Evolutionary conservation across 2,888 invertebrate species (phyloP), one percentile per base, ranked within the genome.

Genomic region (Lasioglossum pauxillum): DNA sequence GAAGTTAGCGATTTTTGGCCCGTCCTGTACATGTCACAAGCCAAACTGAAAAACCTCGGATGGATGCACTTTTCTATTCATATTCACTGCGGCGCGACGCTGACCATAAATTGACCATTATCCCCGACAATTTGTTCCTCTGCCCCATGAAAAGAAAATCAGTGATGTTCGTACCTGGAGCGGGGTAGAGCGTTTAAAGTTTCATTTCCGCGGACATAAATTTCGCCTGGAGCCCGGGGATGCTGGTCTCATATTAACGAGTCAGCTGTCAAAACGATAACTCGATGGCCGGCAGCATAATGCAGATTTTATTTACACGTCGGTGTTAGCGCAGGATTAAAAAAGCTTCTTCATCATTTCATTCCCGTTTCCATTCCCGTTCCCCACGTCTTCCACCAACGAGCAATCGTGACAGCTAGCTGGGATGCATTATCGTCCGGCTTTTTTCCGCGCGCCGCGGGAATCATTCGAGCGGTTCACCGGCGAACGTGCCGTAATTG

Each of bases 401-500:
- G 60, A 16, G 27, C 57, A 57, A 57, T n/a, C 57, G 46, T 49
- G 74, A 69, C 80, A 49, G 67, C 5, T 14, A 16, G 27, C 16
- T 7, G n/a, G 67, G 57, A 60, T 23, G 74, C 76, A 57, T 80
- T 76, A 69, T 77, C 76, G 60, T 78, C 72, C 76, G 80, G 72
- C 78, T 83, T 75, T 85, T 81, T 87, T 74, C 69, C 82, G 69
- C 57, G 64, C 38, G 53, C 78, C 84, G 60, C 38, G 75, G 49
- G 80, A 89, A 84, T 83, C 87, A 74, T 86, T 84, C 79, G 77
- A 49, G 77, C 83, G 87, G 86, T 89, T 86, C 72, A 72, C 75
- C 69, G 83, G 86, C 80, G 87, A 91, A 88, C 87, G 86, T 82
- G 84, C 80, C 82, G 90, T 92, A 92, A 93, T 93, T 91, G 92